Percentiles rank a stretch among this genome's conserved stretches.
phyloP scores from a whole-genome alignment of 2,888 invertebrate genomes.

The Phoenoteleia sp. region DNA sequence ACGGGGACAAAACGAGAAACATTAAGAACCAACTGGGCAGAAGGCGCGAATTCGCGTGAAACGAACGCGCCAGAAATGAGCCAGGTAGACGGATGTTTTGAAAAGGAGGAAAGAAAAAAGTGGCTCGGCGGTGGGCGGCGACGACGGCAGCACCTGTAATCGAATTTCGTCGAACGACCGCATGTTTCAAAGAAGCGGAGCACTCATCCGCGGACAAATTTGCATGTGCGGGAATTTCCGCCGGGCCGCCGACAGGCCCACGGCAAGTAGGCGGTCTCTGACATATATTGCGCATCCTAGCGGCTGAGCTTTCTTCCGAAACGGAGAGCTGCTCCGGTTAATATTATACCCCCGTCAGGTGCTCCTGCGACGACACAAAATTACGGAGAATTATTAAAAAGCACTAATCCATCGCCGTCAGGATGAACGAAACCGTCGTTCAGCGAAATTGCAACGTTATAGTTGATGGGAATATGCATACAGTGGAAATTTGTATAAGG shows the following conservation, averaged over 20 bases:
- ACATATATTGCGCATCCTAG: constrained; percentile 28
- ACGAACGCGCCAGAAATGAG: constrained; percentile 24
- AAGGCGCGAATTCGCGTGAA: constrained; percentile 42
- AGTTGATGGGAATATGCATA: constrained; percentile 50
- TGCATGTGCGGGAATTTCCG: constrained; percentile 71
- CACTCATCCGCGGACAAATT: constrained; percentile 66
- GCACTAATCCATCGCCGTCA: constrained; percentile 54
- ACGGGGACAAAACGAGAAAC: constrained; percentile 43
- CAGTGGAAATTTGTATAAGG: constrained; percentile 42
- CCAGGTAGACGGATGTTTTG: constrained; percentile 39
- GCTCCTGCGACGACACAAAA: constrained; percentile 61
- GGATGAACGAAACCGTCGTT: constrained; percentile 41
- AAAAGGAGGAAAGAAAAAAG: background rate
- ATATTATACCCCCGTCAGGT: constrained; percentile 63
- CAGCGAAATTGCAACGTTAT: constrained; percentile 56
- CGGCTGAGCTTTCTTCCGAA: constrained; percentile 36
- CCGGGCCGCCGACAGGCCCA: constrained; percentile 59
- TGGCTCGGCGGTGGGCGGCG: constrained; percentile 62
- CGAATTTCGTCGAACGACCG: constrained; percentile 70
- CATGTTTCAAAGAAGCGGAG: constrained; percentile 66
- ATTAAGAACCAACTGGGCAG: constrained; percentile 22
- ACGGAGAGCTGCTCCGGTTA: constrained; percentile 43
- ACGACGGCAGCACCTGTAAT: constrained; percentile 70
- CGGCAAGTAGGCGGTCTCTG: constrained; percentile 56
- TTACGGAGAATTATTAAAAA: constrained; percentile 64